A percentile compares a stretch with the other conserved stretches of the same genome.
Evolutionary conservation across 1,140 invertebrate species (phyloP).

Genomic region (Batillaria attramentaria): DNA sequence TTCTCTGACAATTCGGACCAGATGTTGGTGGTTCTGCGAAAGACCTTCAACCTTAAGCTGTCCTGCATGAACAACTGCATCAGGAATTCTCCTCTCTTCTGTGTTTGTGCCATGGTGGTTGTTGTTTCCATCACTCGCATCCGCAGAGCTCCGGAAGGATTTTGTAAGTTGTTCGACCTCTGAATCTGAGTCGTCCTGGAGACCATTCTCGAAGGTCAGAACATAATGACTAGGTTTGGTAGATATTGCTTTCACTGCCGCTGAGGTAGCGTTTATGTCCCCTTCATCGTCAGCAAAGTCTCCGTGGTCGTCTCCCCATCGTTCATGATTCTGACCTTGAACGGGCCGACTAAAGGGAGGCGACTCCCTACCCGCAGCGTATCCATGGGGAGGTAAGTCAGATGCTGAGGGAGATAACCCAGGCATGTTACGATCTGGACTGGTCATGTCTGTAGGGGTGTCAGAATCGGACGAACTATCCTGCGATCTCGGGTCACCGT

Average conservation of each 20-base stretch:
- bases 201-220: constrained; percentile 27
- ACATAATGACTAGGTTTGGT: constrained; percentile 20
- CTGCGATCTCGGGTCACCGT: too few species aligned
- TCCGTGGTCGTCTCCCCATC: not conserved
- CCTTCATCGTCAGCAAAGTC: not conserved
- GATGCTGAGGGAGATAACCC: not conserved
- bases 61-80: not conserved
- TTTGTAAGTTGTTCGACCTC: constrained; percentile 25
- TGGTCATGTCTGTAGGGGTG: too few species aligned
- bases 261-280: not conserved
- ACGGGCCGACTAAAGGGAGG: not conserved
- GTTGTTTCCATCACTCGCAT: constrained; percentile 24
- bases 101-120: not conserved
- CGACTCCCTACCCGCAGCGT: not conserved
- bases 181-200: constrained; percentile 26
- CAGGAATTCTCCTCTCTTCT: not conserved
- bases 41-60: not conserved
- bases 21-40: not conserved
- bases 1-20: not conserved
- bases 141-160: not conserved
- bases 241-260: not conserved
- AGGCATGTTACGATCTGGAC: too few species aligned
- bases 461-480: too few species aligned
- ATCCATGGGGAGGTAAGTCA: not conserved
- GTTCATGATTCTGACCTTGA: not conserved